Percentiles rank a stretch among this genome's conserved stretches.
These are phyloP conservation scores for Potorous gilbertii DNA, from an alignment of 2,797 vertebrate genomes.

Conservation along the genomic window DNA sequence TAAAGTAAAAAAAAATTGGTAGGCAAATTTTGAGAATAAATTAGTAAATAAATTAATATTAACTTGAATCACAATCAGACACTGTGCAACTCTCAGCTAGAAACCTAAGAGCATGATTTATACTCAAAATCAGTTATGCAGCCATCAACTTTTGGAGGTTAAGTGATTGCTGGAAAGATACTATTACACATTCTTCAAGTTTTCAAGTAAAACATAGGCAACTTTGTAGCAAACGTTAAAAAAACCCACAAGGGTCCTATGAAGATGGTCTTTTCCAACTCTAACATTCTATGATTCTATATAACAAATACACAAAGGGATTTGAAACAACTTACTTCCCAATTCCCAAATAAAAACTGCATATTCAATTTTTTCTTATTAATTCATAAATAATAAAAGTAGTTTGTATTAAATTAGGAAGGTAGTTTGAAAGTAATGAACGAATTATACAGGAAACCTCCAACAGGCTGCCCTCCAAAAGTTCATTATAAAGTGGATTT, in stretches of 20 bases:
- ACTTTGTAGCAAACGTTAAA: conserved; percentile 46
- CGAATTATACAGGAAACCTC: not conserved
- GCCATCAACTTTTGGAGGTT: conserved; percentile 16
- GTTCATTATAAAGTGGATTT: conserved; percentile 8
- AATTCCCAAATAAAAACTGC: not conserved
- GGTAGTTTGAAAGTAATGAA: conserved; percentile 18
- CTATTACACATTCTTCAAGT: conserved; percentile 21
- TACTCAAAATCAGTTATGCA: conserved; percentile 43
- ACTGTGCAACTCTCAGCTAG: conserved; percentile 13
- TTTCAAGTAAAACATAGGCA: conserved; percentile 37
- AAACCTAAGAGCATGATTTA: conserved; percentile 27
- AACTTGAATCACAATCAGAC: conserved; percentile 39
- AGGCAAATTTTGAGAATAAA: conserved; percentile 42
- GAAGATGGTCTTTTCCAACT: conserved; percentile 29
- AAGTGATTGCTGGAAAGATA: conserved; percentile 19
- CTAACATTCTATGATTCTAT: not conserved
- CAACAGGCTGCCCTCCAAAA: conserved; percentile 7
- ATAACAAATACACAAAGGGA: conserved; percentile 22
- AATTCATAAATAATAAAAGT: conserved; percentile 23
- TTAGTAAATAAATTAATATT: conserved; percentile 40
- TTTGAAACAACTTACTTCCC: not conserved
- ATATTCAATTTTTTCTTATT: conserved; percentile 37
- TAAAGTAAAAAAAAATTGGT: conserved; percentile 55
- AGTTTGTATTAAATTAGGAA: conserved; percentile 39
- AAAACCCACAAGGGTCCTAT: conserved; percentile 24